Evolutionary conservation across 2,113 vertebrate species (phyloP).

Genomic region (Heloderma charlesbogerti): DNA sequence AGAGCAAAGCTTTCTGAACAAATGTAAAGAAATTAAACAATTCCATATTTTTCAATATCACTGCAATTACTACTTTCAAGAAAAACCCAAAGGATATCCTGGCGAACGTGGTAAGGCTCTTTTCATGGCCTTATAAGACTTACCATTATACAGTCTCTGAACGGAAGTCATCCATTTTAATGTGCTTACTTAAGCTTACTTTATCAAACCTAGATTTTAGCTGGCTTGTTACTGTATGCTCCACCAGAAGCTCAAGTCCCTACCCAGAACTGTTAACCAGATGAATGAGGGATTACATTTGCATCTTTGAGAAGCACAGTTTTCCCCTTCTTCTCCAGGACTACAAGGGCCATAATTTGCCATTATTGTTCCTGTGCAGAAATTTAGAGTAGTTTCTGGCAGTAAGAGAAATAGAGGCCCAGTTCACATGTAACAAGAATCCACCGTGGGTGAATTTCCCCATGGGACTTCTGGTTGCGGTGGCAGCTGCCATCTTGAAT

Average conservation of each 20-base stretch:
- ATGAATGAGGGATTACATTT: neutral
- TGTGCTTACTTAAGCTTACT: neutral
- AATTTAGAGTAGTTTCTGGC: constrained; percentile 6
- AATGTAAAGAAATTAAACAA: constrained; percentile 82
- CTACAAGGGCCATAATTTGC: neutral
- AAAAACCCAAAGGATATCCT: constrained; percentile 74
- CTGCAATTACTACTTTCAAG: constrained; percentile 84
- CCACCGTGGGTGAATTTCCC: too few species aligned
- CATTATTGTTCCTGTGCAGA: neutral
- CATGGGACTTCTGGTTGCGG: too few species aligned
- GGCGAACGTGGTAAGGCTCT: constrained; percentile 67
- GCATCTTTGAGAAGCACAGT: neutral
- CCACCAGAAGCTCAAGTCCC: neutral
- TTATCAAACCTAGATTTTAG: neutral
- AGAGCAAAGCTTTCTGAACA: constrained; percentile 90
- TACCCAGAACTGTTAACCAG: neutral
- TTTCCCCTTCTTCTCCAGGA: neutral
- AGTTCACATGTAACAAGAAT: too few species aligned
- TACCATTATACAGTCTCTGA: neutral
- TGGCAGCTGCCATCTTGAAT: too few species aligned
- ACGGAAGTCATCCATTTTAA: neutral
- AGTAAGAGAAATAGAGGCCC: neutral
- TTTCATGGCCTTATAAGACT: neutral
- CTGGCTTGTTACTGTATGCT: neutral
- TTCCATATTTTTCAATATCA: constrained; percentile 81